Evolutionary conservation across 1,140 invertebrate species (phyloP).

Genomic region (Ruditapes philippinarum): DNA sequence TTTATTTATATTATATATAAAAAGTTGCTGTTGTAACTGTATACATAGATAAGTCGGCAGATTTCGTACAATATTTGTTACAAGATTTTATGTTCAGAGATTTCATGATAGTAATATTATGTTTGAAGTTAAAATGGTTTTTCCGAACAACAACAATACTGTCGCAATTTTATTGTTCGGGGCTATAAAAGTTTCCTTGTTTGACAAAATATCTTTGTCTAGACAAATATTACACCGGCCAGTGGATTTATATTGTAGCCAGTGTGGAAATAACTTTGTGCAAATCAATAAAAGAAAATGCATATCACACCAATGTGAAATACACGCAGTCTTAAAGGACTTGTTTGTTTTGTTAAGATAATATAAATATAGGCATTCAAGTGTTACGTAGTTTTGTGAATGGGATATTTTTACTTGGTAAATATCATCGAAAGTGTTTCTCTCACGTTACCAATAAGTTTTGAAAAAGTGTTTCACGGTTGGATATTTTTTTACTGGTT

Average conservation of each 20-base stretch:
- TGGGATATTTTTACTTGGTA: background rate
- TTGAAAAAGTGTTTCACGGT: no score
- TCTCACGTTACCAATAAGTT: no score
- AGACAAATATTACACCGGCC: background rate
- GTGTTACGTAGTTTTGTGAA: background rate
- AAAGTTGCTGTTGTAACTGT: no score
- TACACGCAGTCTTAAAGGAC: background rate
- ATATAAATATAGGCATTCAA: background rate
- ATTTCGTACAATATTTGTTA: no score
- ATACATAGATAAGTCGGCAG: no score
- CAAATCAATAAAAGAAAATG: background rate
- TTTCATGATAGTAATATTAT: no score
- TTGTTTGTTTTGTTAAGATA: background rate
- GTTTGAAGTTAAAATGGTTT: no score
- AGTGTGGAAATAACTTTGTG: background rate
- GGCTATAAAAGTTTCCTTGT: background rate
- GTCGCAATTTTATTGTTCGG: background rate
- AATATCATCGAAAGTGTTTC: no score
- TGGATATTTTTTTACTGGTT: no score
- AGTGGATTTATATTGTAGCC: background rate
- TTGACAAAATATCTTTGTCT: background rate
- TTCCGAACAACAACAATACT: background rate
- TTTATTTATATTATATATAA: no score
- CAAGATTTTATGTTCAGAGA: no score
- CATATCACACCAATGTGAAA: slow-evolving; percentile 6